phyloP scores from a whole-genome alignment of 2,113 vertebrate genomes.

The Aleadryas rufinucha region DNA sequence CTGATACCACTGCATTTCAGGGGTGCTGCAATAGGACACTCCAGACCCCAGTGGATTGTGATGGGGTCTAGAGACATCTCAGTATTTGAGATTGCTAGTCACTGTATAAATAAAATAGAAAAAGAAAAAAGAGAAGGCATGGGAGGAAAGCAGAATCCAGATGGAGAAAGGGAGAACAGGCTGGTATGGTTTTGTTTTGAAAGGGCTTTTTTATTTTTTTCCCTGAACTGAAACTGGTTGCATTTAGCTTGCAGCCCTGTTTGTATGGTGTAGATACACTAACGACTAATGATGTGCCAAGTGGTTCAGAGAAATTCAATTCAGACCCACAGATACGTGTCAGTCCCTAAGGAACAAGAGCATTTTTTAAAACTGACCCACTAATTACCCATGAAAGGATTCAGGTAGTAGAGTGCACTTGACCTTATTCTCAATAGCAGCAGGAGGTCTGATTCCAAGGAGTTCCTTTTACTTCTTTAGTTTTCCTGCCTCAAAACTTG shows the following conservation, averaged over 20 bases:
- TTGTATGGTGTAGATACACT: slow-evolving; percentile 9
- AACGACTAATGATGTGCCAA: slow-evolving; percentile 47
- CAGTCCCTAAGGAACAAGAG: background rate
- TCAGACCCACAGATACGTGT: slow-evolving; percentile 36
- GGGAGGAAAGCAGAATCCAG: background rate
- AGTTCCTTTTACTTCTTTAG: background rate
- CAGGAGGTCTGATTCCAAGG: background rate
- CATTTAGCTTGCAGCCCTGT: slow-evolving; percentile 24
- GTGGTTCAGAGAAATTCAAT: slow-evolving; percentile 16
- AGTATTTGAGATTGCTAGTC: background rate
- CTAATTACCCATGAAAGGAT: slow-evolving; percentile 22
- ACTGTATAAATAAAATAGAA: background rate
- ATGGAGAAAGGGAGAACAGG: background rate
- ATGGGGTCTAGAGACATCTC: background rate
- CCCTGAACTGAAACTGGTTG: background rate
- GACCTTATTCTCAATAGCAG: background rate
- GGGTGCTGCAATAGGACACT: background rate
- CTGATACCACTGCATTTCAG: rapidly evolving
- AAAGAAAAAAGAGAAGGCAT: background rate
- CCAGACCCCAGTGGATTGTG: background rate
- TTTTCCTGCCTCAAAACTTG: background rate
- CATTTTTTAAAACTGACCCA: background rate
- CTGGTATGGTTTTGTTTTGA: background rate
- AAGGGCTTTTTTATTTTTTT: background rate
- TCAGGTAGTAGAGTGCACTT: background rate